Base-by-base conservation (phyloP, 2,888 invertebrate species). In the Bombylius discolor region DNA sequence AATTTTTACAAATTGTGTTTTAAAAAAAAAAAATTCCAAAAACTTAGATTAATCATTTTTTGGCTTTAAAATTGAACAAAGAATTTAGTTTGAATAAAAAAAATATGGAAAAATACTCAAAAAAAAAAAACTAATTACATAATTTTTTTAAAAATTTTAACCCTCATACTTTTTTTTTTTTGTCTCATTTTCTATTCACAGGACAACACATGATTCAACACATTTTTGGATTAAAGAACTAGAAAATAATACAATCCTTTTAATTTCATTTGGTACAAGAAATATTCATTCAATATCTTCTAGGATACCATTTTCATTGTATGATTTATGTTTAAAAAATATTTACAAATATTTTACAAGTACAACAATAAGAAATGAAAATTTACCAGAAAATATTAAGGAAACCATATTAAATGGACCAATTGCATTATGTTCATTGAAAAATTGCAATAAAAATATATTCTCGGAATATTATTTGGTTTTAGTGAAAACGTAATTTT, bases 391-490 rank as follows among this genome's bases (percentile, higher is more conserved):
- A 45, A 47, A 13, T 42, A 42, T 48, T n/a, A 42, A 42, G 3
- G 39, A 42, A 11, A 11, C 1, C 12, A 42, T 42, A 11, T 42
- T 42, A 1, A 42, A 42, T 42, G 39, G 39, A 42, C 67, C 73
- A 53, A 67, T 65, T 12, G 71, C 68, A n/a, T 64, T 69, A n/a
- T 73, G 73, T 61, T 67, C 71, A 9, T 61, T 64, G 23, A 63
- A 63, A 58, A 66, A 64, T 55, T 73, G 73, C 52, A 65, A 67
- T 33, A 65, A 68, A 52, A 67, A 67, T 14, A 57, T 73, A 47
- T 72, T 70, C 59, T 69, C 72, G 12, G 65, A 71, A 12, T 73
- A 71, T 59, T 71, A 72, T 62, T 70, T 73, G 59, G 67, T 71
- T 67, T 65, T 71, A 13, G 69, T 71, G 33, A 73, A 71, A 56